Evolutionary conservation across 2,888 invertebrate species (phyloP), one percentile per base, ranked within the genome.

Genomic region (Baronia brevicornis): DNA sequence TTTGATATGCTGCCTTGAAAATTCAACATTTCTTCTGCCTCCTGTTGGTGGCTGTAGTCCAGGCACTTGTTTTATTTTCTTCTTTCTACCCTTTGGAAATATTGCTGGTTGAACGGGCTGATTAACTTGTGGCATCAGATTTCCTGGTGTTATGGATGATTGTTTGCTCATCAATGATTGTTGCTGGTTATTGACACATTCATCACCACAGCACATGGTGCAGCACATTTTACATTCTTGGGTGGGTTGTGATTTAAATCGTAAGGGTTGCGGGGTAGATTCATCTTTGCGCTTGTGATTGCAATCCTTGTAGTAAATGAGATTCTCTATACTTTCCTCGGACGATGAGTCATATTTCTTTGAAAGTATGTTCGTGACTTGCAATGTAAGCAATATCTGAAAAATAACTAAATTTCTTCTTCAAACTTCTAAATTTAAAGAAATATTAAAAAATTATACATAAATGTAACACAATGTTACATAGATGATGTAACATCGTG

Each of bases 281-380:
- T 24, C 26, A 5, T 37, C 27, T 2, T 52, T 50, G 5, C 44
- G 43, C 5, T 57, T 67, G 21, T 60, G 61, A 28, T 67, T 67
- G 30, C 72, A 75, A 39, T 79, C 82, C 43, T 72, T 68, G 43
- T 63, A 80, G 39, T 78, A 80, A 0, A 84, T 43, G 1, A 84
- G 57, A 23, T 82, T 79, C 25, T 80, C 82, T 23, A 82, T 71
- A 25, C 75, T 78, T 33, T 78, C 75, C 2, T 68, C 78, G 9
- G 73, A 74, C 2, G 70, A 60, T 2, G 60, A 62, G 0, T 28
- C 31, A 25, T 56, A 42, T 19, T 53, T 54, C 26, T 52, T 69
- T 9, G 68, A 41, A 1, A 54, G 4, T 1, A 50, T 45, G 18
- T 41, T 40, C 1, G 61, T 44, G 18, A 68, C 40, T 19, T 67